Conservation (phyloP, 1,140 invertebrate genomes). For the Drosophila ercepeae region DNA sequence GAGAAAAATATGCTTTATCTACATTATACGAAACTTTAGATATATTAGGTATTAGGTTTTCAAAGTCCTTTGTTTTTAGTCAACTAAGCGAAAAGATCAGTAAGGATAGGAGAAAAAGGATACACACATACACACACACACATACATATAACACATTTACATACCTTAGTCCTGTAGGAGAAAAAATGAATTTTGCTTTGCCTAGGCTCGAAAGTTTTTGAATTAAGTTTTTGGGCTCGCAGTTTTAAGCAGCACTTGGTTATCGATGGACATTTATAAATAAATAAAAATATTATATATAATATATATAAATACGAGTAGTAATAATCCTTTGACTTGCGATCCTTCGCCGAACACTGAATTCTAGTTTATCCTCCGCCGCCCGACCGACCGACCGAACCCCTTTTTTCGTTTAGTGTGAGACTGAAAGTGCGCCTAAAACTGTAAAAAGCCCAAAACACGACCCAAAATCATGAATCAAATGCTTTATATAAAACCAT, state of each 20-base stretch:
- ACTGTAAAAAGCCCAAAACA: conserved; percentile 42
- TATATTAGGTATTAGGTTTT: conserved; percentile 33
- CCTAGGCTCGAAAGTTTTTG: conserved; percentile 37
- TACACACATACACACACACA: conserved; percentile 9
- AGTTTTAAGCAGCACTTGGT: conserved; percentile 52
- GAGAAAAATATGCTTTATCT: conserved; percentile 72
- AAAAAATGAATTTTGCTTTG: conserved; percentile 43
- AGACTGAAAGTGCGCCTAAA: conserved; percentile 70
- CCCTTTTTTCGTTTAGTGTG: conserved; percentile 58
- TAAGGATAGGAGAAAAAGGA: conserved; percentile 6
- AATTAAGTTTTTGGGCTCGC: conserved; percentile 38
- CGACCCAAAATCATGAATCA: conserved; percentile 48
- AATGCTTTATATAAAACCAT: conserved; percentile 70
- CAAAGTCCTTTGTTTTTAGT: conserved; percentile 51
- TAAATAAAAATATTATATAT: conserved; percentile 2
- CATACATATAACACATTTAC: not conserved
- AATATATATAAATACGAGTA: conserved; percentile 13
- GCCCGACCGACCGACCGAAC: not conserved
- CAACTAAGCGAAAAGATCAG: conserved; percentile 19
- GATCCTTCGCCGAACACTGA: conserved; percentile 9
- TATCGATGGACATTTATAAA: conserved; percentile 39
- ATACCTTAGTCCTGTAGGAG: conserved; percentile 13
- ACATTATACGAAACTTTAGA: conserved; percentile 57
- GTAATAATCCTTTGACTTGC: conserved; percentile 16
- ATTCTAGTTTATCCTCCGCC: not conserved